Conservation (phyloP, 2,113 vertebrate genomes). For the Cynocephalus volans region DNA sequence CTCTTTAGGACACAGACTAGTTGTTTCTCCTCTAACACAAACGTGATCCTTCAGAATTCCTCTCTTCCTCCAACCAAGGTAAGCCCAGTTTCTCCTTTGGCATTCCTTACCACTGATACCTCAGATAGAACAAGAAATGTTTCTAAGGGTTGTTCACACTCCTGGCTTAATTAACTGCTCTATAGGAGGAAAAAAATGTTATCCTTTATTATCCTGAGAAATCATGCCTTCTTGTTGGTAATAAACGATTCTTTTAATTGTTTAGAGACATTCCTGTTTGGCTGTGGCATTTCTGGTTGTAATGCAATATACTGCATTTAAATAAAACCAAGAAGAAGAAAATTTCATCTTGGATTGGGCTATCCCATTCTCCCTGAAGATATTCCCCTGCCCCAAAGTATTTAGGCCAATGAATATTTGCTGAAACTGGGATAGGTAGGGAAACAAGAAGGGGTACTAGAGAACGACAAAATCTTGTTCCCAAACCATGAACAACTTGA, state of each 20-base stretch:
- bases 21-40: background rate
- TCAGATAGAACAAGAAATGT: background rate
- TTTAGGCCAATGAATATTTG: background rate
- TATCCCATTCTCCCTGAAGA: background rate
- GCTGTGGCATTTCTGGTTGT: background rate
- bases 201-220: background rate
- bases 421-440: background rate
- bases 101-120: background rate
- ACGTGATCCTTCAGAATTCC: background rate
- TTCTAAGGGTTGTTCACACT: background rate
- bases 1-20: background rate
- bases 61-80: background rate
- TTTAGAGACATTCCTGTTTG: background rate
- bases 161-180: background rate
- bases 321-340: constrained; percentile 40
- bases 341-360: background rate
- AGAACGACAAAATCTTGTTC: background rate
- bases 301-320: constrained; percentile 19
- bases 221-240: background rate
- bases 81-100: background rate
- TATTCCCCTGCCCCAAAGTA: background rate
- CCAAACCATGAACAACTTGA: background rate
- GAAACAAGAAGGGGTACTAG: background rate
- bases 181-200: background rate
- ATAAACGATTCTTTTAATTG: constrained; percentile 19